Evolutionary conservation across 2,888 invertebrate genomes (phyloP).

Genomic region (Orthosia cruda): DNA sequence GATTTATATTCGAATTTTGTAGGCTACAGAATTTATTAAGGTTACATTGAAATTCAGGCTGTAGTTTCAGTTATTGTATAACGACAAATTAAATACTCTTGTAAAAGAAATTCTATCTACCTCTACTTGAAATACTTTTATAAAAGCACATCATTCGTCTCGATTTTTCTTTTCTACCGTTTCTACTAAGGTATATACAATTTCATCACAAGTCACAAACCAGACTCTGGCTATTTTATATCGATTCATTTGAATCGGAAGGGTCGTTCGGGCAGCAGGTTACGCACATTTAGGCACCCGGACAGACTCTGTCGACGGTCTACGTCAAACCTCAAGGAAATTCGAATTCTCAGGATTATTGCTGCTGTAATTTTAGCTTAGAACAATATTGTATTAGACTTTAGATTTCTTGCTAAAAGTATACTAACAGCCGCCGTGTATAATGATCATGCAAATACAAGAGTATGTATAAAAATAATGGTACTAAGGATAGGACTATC

Average conservation of each 20-base stretch:
- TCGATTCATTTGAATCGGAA: conserved; percentile 64
- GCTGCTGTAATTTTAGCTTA: conserved; percentile 23
- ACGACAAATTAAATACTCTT: too few relatives aligned
- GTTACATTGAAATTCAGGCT: conserved; percentile 22
- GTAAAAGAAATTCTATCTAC: neutral
- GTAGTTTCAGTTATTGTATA: conserved; percentile 17
- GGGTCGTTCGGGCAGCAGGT: conserved; percentile 59
- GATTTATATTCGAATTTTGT: conserved; percentile 62
- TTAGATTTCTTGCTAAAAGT: neutral
- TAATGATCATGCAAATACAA: too few relatives aligned
- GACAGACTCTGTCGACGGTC: conserved; percentile 57
- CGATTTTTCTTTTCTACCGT: neutral
- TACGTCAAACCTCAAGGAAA: conserved; percentile 47
- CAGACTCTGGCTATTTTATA: conserved; percentile 5
- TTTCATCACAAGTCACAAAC: neutral
- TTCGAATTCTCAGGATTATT: conserved; percentile 35
- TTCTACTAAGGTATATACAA: neutral
- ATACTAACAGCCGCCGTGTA: too few relatives aligned
- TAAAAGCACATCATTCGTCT: neutral
- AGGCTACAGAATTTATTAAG: conserved; percentile 53
- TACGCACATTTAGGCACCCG: conserved; percentile 68
- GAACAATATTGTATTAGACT: conserved; percentile 6
- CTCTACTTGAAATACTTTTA: neutral
- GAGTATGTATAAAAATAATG: too few relatives aligned
- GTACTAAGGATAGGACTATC: too few relatives aligned